Percentiles rank a stretch among this genome's conserved stretches.
phyloP scores from a whole-genome alignment of 2,888 invertebrate species.

The Deroplatys truncata region DNA sequence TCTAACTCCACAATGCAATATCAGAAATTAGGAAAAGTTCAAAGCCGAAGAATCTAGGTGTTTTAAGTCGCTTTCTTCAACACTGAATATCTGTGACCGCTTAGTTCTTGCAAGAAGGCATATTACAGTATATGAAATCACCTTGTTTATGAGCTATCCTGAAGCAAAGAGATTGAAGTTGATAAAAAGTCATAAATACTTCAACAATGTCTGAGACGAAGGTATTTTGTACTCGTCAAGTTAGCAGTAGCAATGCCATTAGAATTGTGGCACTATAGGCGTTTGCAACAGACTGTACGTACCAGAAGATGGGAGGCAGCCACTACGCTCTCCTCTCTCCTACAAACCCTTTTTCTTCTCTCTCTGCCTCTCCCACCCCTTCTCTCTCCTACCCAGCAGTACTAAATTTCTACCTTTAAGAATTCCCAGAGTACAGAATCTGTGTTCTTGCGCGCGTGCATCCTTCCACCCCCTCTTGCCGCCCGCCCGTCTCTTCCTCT shows the following conservation, averaged over 20 bases:
- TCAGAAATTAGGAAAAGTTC: no score
- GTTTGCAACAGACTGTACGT: background rate
- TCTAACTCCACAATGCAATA: no score
- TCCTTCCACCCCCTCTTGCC: background rate
- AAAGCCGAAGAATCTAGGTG: no score
- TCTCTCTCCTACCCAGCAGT: background rate
- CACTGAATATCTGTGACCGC: no score
- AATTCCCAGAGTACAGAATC: conserved; percentile 12
- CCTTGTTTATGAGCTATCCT: no score
- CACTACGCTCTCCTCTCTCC: background rate
- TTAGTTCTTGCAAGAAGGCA: no score
- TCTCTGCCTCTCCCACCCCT: background rate
- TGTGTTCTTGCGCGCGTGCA: conserved; percentile 2
- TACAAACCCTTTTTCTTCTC: background rate
- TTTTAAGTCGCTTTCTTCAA: no score
- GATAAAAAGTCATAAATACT: no score
- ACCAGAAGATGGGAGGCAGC: background rate
- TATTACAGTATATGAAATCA: no score
- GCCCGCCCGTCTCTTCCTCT: background rate
- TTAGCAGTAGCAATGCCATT: background rate
- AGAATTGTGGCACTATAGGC: background rate
- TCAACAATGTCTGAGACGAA: no score
- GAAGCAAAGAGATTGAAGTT: no score
- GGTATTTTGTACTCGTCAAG: no score
- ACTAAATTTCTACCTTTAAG: conserved; percentile 16